Conservation (phyloP, 1,140 invertebrate species). For the Brachionus rubens region DNA sequence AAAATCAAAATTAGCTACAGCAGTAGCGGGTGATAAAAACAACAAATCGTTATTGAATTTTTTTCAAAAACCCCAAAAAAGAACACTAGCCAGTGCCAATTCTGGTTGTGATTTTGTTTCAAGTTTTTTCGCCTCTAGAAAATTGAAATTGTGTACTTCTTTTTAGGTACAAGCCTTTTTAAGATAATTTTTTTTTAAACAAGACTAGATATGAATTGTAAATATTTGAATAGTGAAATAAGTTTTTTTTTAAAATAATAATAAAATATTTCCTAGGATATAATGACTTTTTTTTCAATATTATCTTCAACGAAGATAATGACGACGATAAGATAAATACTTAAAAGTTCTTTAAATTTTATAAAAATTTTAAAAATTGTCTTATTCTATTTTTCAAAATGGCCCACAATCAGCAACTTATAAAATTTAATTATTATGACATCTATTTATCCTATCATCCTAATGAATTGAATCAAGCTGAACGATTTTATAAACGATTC, state of each 20-base stretch:
- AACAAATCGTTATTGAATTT: conserved; percentile 31
- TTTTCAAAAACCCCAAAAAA: conserved; percentile 40
- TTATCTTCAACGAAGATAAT: too few relatives aligned
- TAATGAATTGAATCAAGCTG: neutral
- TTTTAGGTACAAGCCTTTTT: neutral
- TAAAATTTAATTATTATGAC: neutral
- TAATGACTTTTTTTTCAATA: neutral
- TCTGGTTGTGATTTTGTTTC: neutral
- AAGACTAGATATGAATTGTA: too few relatives aligned
- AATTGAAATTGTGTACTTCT: conserved; percentile 3
- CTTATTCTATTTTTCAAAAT: too few relatives aligned
- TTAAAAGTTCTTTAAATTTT: too few relatives aligned
- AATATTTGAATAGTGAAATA: too few relatives aligned
- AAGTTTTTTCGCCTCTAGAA: neutral
- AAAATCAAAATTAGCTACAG: conserved; percentile 4
- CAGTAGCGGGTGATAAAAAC: conserved; percentile 27
- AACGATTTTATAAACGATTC: conserved; percentile 8
- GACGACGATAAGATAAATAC: too few relatives aligned
- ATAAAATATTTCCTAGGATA: neutral
- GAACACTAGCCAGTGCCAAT: neutral
- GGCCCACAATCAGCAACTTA: neutral
- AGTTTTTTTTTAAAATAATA: too few relatives aligned
- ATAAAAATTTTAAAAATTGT: too few relatives aligned
- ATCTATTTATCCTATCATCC: conserved; percentile 15
- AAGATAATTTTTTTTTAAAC: too few relatives aligned